Base-by-base conservation (phyloP, 2,797 vertebrate genomes). In the Crypturellus tataupa region DNA sequence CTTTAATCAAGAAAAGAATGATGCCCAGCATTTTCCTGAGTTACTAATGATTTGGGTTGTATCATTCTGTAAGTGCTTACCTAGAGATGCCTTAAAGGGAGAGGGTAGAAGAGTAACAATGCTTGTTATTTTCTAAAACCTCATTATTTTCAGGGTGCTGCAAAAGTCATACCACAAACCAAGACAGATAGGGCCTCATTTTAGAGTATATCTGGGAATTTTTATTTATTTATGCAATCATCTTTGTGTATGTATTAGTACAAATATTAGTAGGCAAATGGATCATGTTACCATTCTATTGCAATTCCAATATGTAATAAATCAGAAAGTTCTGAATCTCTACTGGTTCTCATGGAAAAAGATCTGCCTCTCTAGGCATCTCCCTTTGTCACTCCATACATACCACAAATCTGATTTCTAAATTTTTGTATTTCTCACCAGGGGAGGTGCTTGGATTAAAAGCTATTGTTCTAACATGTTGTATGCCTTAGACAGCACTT, bases 1-100 rank as follows among this genome's bases (percentile, higher is more conserved):
- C 20, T 89, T 93, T 90, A 95, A 91, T 92, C 86, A 86, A 56
- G 23, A 56, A 80, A 94, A 94, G 77, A 92, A 64, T 25, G 56
- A 91, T 84, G 83, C 62, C 10, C 67, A 87, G 71, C 20, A 15
- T 21, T 83, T 93, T 91, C 40, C 76, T 69, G 53, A 87, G 65
- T 47, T 46, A 84, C 58, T 85, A 72, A 75, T 60, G 35, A 55
- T 83, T 72, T 85, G 12, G 64, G 31, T 25, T 29, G 4, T 14
- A 46, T 78, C 85, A 58, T 80, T 83, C 55, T 70, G 58, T 35
- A 8, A 42, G 46, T 60, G 37, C 11, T 79, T 86, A 70, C 67
- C 71, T 80, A 80, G 39, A 63, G 16, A 17, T 0, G 1, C 16
- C 60, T 90, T 87, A 63, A 89, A 87, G 49, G 10, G 44, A 93